Conservation (phyloP, 2,888 invertebrate genomes). For the Alsophila aescularia region DNA sequence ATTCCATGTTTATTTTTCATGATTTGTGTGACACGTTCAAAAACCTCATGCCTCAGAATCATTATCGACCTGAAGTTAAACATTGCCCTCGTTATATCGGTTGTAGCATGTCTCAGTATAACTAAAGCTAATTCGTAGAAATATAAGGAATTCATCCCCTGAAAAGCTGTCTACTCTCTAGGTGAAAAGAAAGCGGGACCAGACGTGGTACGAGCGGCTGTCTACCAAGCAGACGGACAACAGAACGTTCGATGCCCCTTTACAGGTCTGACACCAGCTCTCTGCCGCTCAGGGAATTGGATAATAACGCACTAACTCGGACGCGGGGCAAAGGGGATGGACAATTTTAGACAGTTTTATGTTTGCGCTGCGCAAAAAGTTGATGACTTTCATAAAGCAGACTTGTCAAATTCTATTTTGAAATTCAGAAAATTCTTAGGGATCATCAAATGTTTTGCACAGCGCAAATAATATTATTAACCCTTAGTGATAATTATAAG, state of each 20-base stretch:
- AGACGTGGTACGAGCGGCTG: conserved; percentile 78
- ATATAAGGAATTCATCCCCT: background rate
- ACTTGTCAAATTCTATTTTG: background rate
- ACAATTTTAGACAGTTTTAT: background rate
- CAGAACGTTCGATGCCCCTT: conserved; percentile 60
- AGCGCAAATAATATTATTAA: background rate
- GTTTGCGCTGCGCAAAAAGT: conserved; percentile 6
- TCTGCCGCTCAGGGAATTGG: conserved; percentile 38
- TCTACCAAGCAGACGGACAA: conserved; percentile 60
- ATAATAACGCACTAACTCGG: conserved; percentile 45
- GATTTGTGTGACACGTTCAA: too few relatives aligned
- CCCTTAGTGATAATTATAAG: conserved; percentile 7
- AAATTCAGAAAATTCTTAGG: too few relatives aligned
- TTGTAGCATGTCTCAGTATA: too few relatives aligned
- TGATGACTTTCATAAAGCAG: background rate
- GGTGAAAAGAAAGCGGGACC: conserved; percentile 68
- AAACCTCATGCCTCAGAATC: too few relatives aligned
- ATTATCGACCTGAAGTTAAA: too few relatives aligned
- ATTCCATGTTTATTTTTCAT: too few relatives aligned
- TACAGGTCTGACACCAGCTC: conserved; percentile 71
- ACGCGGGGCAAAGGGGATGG: background rate
- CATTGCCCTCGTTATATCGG: too few relatives aligned
- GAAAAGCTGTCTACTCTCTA: conserved; percentile 41
- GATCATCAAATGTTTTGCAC: background rate
- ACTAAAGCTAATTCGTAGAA: too few relatives aligned